Evolutionary conservation across 2,888 invertebrate genomes (phyloP).

Genomic region (Euzophera pinguis): DNA sequence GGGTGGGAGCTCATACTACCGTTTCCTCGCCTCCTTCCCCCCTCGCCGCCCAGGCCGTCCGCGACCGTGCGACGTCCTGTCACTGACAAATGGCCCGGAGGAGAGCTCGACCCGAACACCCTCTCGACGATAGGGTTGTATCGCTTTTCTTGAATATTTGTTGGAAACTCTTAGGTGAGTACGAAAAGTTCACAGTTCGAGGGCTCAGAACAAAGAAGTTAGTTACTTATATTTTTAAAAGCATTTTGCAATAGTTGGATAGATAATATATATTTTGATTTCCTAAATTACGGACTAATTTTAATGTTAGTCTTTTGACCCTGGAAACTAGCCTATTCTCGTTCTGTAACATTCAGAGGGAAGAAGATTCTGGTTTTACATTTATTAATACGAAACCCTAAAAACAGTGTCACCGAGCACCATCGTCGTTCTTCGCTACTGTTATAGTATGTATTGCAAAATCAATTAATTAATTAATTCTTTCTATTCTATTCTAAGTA

Average conservation of each 20-base stretch:
- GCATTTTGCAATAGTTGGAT: not conserved
- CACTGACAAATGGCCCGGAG: constrained; percentile 79
- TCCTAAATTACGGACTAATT: no score
- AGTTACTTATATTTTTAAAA: not conserved
- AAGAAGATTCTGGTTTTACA: no score
- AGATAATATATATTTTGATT: no score
- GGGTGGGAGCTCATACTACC: constrained; percentile 30
- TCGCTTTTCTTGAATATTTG: constrained; percentile 18
- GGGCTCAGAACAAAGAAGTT: not conserved
- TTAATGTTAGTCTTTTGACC: no score
- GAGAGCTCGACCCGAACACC: constrained; percentile 72
- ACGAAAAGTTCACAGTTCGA: not conserved
- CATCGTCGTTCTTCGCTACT: no score
- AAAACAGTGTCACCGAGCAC: no score
- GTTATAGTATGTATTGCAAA: no score
- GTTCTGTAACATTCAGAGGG: no score
- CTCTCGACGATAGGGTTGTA: constrained; percentile 47
- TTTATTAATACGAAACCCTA: no score
- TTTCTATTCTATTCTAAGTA: no score
- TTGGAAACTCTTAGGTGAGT: not conserved
- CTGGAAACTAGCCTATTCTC: no score
- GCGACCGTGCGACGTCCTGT: constrained; percentile 64
- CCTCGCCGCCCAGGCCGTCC: constrained; percentile 18
- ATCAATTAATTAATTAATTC: no score
- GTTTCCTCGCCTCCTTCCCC: not conserved